Conservation (phyloP, 2,888 invertebrate genomes). For the Eurois occulta region DNA sequence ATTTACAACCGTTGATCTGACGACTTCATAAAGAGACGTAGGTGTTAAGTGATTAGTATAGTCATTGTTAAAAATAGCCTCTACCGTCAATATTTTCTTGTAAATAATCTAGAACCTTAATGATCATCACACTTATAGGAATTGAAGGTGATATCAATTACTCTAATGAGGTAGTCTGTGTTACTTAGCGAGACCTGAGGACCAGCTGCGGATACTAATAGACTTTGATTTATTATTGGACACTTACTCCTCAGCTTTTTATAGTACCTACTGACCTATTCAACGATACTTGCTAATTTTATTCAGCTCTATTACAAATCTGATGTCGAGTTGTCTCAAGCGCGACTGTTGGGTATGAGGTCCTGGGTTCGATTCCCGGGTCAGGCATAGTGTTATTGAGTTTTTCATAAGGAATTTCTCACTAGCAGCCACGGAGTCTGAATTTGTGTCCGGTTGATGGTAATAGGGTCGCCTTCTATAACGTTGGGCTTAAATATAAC, state of each 20-base stretch:
- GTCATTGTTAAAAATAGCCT: conserved; percentile 48
- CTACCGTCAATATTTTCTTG: conserved; percentile 39
- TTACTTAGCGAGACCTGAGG: not conserved
- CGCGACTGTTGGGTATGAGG: not conserved
- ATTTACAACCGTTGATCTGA: conserved; percentile 3
- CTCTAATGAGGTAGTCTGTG: conserved; percentile 5
- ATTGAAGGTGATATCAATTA: conserved; percentile 39
- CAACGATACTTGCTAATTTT: not conserved
- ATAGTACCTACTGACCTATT: not conserved
- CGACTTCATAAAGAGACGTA: not conserved
- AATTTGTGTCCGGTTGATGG: not conserved
- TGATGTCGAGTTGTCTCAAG: not conserved
- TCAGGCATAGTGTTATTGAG: not conserved
- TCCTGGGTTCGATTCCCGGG: too few species aligned
- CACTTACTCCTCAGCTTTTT: conserved; percentile 17
- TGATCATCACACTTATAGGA: conserved; percentile 22
- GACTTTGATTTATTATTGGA: conserved; percentile 17
- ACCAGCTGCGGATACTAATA: not conserved
- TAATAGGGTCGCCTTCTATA: not conserved
- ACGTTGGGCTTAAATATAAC: not conserved
- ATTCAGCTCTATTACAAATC: not conserved
- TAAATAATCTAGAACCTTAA: conserved; percentile 30
- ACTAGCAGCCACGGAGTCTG: not conserved
- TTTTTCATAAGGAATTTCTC: not conserved
- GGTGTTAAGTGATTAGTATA: conserved; percentile 11